These are phyloP conservation scores for Himalopsyche japonica DNA, from an alignment of 2,888 invertebrate genomes.

Conservation along the genomic window DNA sequence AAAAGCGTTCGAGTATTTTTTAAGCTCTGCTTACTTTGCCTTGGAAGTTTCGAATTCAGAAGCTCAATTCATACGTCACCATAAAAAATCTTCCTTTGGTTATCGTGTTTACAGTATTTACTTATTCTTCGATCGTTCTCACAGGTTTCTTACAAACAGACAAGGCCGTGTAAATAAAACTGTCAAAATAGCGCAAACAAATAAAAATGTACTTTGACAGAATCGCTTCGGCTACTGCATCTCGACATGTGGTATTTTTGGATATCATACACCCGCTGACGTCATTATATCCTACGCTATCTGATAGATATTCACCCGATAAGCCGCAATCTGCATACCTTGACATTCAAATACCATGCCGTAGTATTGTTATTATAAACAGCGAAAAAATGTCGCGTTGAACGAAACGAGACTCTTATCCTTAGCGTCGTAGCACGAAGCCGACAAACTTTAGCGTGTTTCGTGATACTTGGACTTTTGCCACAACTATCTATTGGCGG, in stretches of 20 bases:
- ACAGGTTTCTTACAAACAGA: not conserved
- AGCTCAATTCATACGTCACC: not conserved
- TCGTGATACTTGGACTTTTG: not conserved
- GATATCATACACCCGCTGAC: not conserved
- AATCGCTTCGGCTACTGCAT: not conserved
- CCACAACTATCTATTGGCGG: not conserved
- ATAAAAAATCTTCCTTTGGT: not conserved
- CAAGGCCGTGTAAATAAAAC: not conserved
- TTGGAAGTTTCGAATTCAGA: not conserved
- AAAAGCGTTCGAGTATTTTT: not conserved
- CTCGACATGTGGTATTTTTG: not conserved
- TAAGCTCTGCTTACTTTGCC: not conserved
- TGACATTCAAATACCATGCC: slow-evolving; percentile 7
- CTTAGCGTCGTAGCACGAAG: not conserved
- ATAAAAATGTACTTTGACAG: not conserved
- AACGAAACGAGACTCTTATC: not conserved
- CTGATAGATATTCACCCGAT: not conserved
- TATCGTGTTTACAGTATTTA: not conserved
- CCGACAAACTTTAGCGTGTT: not conserved
- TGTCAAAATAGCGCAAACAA: not conserved
- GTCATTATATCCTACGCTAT: not conserved
- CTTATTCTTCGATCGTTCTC: not conserved
- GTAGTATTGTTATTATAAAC: not conserved
- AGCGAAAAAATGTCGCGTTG: not conserved
- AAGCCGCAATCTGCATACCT: slow-evolving; percentile 8